Evolutionary conservation across 2,113 vertebrate genomes (phyloP).

Genomic region (Oncorhynchus clarkii): DNA sequence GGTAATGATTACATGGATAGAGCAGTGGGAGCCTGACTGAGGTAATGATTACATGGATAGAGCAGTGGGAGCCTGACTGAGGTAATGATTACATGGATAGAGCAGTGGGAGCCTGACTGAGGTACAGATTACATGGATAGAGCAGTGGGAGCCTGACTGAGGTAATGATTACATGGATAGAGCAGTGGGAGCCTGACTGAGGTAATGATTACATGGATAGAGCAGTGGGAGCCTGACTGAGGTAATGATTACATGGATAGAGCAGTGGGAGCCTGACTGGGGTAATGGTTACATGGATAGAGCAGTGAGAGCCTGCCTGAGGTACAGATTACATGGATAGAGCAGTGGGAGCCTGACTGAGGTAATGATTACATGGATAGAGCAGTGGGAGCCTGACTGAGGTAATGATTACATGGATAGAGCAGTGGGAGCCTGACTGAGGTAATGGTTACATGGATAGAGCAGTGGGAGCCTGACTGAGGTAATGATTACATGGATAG

Average conservation of each 20-base stretch:
- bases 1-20: slow-evolving; percentile 44
- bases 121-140: slow-evolving; percentile 46
- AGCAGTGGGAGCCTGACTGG: slow-evolving; percentile 32
- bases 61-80: slow-evolving; percentile 32
- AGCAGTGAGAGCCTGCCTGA: slow-evolving; percentile 32
- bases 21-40: slow-evolving; percentile 15
- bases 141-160: slow-evolving; percentile 32
- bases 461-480: slow-evolving; percentile 32
- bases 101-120: slow-evolving; percentile 32
- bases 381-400: slow-evolving; percentile 32
- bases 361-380: slow-evolving; percentile 47
- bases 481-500: slow-evolving; percentile 46
- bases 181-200: slow-evolving; percentile 17
- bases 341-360: slow-evolving; percentile 10
- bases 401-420: slow-evolving; percentile 45
- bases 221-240: slow-evolving; percentile 32
- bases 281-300: slow-evolving; percentile 45
- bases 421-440: slow-evolving; percentile 33
- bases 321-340: slow-evolving; percentile 46
- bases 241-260: slow-evolving; percentile 46
- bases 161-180: slow-evolving; percentile 46
- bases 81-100: slow-evolving; percentile 45
- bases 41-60: slow-evolving; percentile 46
- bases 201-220: slow-evolving; percentile 45
- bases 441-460: slow-evolving; percentile 46